Evolutionary conservation across 2,888 invertebrate species (phyloP).

Genomic region (Stegana nigrithorax): DNA sequence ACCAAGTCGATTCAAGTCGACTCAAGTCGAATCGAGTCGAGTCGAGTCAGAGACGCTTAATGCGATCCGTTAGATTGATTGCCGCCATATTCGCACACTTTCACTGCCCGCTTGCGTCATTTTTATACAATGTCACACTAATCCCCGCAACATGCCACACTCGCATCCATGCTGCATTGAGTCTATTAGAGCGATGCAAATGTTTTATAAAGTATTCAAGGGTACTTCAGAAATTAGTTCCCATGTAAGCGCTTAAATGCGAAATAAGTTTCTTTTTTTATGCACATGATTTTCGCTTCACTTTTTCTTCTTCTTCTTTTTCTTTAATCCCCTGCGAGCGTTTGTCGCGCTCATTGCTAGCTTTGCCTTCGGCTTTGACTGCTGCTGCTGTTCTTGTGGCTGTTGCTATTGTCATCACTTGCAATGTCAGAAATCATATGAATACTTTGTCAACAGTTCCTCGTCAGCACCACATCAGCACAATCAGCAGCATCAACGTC

Average conservation of each 20-base stretch:
- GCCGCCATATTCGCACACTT: slow-evolving; percentile 57
- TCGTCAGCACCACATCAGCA: not conserved
- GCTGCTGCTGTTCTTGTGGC: slow-evolving; percentile 48
- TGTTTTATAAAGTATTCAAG: slow-evolving; percentile 63
- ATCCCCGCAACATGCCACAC: slow-evolving; percentile 46
- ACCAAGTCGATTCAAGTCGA: too few species aligned
- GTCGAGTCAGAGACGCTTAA: slow-evolving; percentile 56
- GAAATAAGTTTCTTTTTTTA: slow-evolving; percentile 36
- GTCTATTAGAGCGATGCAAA: slow-evolving; percentile 57
- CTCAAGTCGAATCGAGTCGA: slow-evolving; percentile 24
- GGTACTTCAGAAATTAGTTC: slow-evolving; percentile 66
- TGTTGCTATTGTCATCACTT: slow-evolving; percentile 48
- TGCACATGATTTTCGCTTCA: slow-evolving; percentile 16
- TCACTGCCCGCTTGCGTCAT: not conserved
- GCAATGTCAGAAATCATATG: slow-evolving; percentile 55
- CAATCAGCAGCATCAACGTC: slow-evolving; percentile 25
- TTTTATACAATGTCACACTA: too few species aligned
- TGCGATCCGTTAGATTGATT: slow-evolving; percentile 57
- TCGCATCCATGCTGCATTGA: slow-evolving; percentile 27
- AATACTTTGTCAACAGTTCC: slow-evolving; percentile 41
- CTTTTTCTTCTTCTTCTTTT: slow-evolving; percentile 3
- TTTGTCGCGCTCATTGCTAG: slow-evolving; percentile 22
- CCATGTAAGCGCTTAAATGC: slow-evolving; percentile 61
- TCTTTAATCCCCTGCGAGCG: slow-evolving; percentile 25
- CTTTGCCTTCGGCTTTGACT: too few species aligned